These are phyloP conservation scores for Psittacara wagleri DNA, from an alignment of 2,113 vertebrate genomes.

Conservation along the genomic window DNA sequence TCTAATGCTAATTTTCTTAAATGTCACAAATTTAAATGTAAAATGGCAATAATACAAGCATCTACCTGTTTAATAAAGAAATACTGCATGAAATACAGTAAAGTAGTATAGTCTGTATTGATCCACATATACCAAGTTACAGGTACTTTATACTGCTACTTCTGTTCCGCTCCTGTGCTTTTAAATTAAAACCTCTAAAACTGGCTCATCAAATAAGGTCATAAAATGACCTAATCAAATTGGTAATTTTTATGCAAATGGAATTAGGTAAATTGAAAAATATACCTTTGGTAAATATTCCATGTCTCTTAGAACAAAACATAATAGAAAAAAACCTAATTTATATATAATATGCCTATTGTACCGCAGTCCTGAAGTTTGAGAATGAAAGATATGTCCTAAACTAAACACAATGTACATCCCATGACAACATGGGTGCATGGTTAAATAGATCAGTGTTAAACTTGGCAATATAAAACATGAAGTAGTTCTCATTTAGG, in stretches of 20 bases:
- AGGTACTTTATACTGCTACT: background rate
- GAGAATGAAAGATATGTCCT: background rate
- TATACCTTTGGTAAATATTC: background rate
- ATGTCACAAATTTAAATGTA: background rate
- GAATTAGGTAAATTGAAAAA: background rate
- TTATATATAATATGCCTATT: background rate
- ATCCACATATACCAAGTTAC: background rate
- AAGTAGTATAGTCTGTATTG: background rate
- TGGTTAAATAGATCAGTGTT: background rate
- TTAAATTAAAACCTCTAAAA: background rate
- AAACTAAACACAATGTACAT: background rate
- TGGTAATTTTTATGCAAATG: background rate
- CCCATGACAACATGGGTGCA: background rate
- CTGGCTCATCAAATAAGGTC: background rate
- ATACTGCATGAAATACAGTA: background rate
- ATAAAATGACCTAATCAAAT: background rate
- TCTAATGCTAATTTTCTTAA: background rate
- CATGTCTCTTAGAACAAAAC: background rate
- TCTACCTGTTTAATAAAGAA: background rate
- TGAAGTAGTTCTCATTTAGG: background rate
- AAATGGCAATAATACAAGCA: conserved; percentile 16
- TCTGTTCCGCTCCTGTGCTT: background rate
- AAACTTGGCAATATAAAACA: background rate
- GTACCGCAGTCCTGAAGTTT: background rate
- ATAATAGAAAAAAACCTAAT: background rate